These are phyloP conservation scores for Terrapene triunguis DNA, from an alignment of 2,113 vertebrate species.

Conservation along the genomic window DNA sequence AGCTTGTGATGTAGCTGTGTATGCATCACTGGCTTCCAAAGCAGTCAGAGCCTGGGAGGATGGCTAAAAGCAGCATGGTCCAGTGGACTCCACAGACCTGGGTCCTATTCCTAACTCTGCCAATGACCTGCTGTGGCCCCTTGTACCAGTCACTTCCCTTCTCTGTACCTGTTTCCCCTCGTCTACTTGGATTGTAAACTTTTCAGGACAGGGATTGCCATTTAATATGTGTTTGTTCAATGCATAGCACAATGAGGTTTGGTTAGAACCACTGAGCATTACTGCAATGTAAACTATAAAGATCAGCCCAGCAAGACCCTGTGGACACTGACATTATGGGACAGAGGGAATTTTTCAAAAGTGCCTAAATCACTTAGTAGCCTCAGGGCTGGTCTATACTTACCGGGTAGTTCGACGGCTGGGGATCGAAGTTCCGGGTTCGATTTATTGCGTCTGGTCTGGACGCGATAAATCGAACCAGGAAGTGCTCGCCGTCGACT, in stretches of 20 bases:
- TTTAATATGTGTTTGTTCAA: not conserved
- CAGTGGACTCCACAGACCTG: not conserved
- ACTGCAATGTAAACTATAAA: not conserved
- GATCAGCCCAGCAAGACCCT: not conserved
- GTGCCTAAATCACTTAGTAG: rapidly evolving
- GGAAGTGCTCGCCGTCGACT: no score
- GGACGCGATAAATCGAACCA: no score
- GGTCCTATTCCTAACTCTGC: not conserved
- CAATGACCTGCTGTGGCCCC: not conserved
- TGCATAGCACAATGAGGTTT: rapidly evolving
- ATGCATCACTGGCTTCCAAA: not conserved
- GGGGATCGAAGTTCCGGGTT: no score
- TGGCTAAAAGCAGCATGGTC: not conserved
- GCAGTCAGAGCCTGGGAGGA: not conserved
- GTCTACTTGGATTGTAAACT: not conserved
- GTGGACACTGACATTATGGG: not conserved
- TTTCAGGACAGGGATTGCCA: not conserved
- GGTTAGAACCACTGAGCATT: not conserved
- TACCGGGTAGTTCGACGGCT: no score
- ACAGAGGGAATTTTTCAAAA: not conserved
- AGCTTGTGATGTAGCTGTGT: not conserved
- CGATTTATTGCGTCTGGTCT: no score
- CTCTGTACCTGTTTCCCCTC: not conserved
- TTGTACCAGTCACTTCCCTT: not conserved
- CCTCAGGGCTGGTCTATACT: no score